phyloP scores from a whole-genome alignment of 2,888 invertebrate genomes.

The Heteromyza rotundicornis region DNA sequence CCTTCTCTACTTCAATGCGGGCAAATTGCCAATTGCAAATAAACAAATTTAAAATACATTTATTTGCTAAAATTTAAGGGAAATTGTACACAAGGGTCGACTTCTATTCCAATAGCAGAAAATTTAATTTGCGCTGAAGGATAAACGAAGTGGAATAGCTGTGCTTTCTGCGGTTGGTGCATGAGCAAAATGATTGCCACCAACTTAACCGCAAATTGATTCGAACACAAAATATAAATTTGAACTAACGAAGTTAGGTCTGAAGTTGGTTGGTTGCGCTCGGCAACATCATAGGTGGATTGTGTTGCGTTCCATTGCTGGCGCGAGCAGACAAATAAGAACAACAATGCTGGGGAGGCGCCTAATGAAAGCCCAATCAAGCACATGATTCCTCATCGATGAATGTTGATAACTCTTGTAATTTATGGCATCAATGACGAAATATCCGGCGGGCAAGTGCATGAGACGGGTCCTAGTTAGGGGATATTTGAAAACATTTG shows the following conservation, averaged over 20 bases:
- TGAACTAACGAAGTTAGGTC: constrained; percentile 3
- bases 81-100: background rate
- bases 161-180: background rate
- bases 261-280: background rate
- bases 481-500: too few species aligned
- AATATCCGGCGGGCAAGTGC: background rate
- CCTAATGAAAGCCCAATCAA: constrained; percentile 35
- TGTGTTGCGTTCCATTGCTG: background rate
- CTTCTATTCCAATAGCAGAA: constrained; percentile 13
- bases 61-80: too few species aligned
- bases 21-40: too few species aligned
- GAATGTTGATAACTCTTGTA: constrained; percentile 35
- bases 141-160: background rate
- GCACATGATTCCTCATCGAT: constrained; percentile 35
- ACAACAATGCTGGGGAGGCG: background rate
- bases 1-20: too few species aligned
- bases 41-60: too few species aligned
- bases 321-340: background rate
- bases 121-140: constrained; percentile 19
- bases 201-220: constrained; percentile 22
- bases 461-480: too few species aligned
- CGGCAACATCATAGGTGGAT: background rate
- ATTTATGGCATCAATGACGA: constrained; percentile 27
- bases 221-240: constrained; percentile 12
- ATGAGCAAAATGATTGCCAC: constrained; percentile 14